phyloP scores from a whole-genome alignment of 2,888 invertebrate species.

The Orchestes rusci region DNA sequence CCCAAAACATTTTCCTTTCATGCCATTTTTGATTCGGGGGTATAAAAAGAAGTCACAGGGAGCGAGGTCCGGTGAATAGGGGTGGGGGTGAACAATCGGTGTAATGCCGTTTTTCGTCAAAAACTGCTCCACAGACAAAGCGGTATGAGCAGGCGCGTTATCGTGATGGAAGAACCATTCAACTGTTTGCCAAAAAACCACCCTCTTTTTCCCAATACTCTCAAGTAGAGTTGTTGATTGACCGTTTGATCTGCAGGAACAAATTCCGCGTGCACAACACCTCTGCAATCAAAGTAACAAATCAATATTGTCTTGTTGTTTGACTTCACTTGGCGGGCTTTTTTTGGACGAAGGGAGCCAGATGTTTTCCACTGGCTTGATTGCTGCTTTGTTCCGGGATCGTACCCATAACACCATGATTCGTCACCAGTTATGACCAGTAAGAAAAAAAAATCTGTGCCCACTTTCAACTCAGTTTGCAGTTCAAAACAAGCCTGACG shows the following conservation, averaged over 20 bases:
- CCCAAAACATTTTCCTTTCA: neutral
- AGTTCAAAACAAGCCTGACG: neutral
- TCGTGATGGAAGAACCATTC: neutral
- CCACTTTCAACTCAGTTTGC: neutral
- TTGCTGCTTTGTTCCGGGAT: neutral
- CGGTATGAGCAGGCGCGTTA: no score
- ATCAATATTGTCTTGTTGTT: neutral
- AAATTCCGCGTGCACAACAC: neutral
- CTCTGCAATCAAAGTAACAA: constrained; percentile 1
- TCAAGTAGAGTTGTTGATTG: neutral
- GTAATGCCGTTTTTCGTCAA: no score
- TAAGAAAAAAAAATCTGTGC: neutral
- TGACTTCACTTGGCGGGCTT: neutral
- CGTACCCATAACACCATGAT: neutral
- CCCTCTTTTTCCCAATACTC: neutral
- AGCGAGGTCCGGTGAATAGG: neutral
- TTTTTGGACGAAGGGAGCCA: no score
- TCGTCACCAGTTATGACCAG: neutral
- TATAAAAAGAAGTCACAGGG: neutral
- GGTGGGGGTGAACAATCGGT: neutral
- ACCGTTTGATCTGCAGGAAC: neutral
- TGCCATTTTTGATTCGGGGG: neutral
- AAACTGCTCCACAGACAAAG: neutral
- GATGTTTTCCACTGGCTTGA: no score
- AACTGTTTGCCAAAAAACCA: neutral